Conservation (phyloP, 64 coral and sea anemone species). For the Catalaphyllia jardinei region DNA sequence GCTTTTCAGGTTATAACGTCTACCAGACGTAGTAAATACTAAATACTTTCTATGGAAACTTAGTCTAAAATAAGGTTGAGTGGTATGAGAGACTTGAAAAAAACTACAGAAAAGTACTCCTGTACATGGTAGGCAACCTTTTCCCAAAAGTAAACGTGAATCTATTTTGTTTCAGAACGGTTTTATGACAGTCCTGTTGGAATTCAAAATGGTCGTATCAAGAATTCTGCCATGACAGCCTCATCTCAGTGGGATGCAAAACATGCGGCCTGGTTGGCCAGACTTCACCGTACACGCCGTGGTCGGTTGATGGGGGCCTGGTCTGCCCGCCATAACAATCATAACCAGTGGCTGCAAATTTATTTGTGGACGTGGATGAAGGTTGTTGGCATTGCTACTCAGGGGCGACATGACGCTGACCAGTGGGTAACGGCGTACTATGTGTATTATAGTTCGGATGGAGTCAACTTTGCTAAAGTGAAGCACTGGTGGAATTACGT, state of each 20-base stretch:
- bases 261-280: constrained; percentile 40
- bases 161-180: neutral
- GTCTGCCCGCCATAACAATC: constrained; percentile 52
- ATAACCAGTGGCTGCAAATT: constrained; percentile 69
- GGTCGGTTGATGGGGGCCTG: constrained; percentile 55
- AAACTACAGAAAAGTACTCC: no score
- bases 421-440: constrained; percentile 74
- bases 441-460: constrained; percentile 54
- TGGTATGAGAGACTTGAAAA: no score
- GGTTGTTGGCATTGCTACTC: constrained; percentile 59
- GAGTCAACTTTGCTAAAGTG: constrained; percentile 58
- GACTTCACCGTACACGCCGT: constrained; percentile 44
- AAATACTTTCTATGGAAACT: neutral
- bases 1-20: neutral
- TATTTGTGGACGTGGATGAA: constrained; percentile 65
- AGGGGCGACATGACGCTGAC: constrained; percentile 69
- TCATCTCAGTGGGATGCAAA: constrained; percentile 50
- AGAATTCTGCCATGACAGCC: constrained; percentile 42
- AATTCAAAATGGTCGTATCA: constrained; percentile 34
- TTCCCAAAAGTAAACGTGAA: neutral
- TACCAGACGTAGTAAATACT: neutral
- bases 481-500: constrained; percentile 60
- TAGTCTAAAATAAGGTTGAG: no score
- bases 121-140: neutral
- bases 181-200: constrained; percentile 52